A percentile compares a stretch with the other conserved stretches of the same genome.
phyloP scores from a whole-genome alignment of 2,113 vertebrate species.

The Nycticorax nycticorax region DNA sequence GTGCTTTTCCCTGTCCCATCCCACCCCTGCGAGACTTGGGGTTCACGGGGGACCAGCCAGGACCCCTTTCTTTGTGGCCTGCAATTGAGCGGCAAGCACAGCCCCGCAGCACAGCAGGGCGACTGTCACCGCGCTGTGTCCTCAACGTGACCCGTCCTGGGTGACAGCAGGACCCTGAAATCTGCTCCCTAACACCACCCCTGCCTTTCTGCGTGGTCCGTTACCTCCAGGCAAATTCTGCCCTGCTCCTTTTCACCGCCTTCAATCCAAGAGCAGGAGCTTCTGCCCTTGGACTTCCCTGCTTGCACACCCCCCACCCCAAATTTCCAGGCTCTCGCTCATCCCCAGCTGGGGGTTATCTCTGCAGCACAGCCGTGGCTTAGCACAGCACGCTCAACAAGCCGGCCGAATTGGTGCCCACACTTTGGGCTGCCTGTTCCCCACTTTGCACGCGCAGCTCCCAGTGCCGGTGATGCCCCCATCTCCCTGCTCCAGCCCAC shows the following conservation, averaged over 20 bases:
- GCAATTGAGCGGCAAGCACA: not conserved
- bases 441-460: not conserved
- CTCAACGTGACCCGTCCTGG: not conserved
- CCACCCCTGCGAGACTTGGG: not conserved
- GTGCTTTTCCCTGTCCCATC: not conserved
- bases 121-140: not conserved
- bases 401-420: rapidly evolving
- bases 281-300: not conserved
- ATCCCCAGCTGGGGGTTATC: not conserved
- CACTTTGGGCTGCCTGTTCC: not conserved
- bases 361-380: rapidly evolving
- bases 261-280: not conserved
- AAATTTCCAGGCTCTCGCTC: rapidly evolving
- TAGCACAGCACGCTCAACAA: not conserved
- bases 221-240: not conserved
- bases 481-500: not conserved
- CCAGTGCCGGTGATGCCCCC: rapidly evolving
- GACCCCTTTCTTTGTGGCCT: not conserved
- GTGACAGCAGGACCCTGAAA: not conserved
- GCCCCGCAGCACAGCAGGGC: not conserved
- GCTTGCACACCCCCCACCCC: not conserved
- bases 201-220: not conserved
- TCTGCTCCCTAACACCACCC: not conserved
- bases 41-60: not conserved
- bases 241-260: not conserved